These are phyloP conservation scores for Brachypalpus laphriformis DNA, from an alignment of 2,888 invertebrate genomes.

Conservation along the genomic window DNA sequence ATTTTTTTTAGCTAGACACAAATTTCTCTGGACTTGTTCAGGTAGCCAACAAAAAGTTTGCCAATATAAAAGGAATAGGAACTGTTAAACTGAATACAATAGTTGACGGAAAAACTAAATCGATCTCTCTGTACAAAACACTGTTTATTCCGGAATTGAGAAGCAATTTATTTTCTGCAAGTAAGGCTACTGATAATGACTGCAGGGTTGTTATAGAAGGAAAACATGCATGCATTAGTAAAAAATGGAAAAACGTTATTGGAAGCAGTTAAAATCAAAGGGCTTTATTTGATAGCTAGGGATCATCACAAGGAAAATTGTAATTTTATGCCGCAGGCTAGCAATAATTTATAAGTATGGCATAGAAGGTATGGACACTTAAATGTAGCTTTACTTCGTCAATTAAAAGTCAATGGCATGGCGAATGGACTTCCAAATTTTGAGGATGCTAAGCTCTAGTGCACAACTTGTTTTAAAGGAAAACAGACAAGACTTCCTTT, in stretches of 20 bases:
- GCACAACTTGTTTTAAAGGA: not conserved
- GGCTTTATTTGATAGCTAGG: conserved; percentile 1
- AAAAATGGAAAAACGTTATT: not conserved
- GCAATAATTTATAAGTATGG: conserved; percentile 13
- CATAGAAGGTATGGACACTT: conserved; percentile 4
- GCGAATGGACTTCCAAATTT: conserved; percentile 11
- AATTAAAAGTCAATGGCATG: conserved; percentile 12
- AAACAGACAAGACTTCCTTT: conserved; percentile 6
- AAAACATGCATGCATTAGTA: too few relatives aligned
- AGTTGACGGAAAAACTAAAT: not conserved
- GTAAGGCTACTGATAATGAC: conserved; percentile 10
- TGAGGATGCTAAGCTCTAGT: not conserved
- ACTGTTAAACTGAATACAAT: conserved; percentile 8
- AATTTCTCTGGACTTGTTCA: not conserved
- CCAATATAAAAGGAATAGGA: conserved; percentile 8
- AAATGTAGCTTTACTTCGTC: conserved; percentile 20
- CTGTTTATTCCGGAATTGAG: conserved; percentile 3
- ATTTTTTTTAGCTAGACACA: too few relatives aligned
- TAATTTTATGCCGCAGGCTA: conserved; percentile 2
- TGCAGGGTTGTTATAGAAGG: not conserved
- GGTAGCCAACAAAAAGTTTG: conserved; percentile 18
- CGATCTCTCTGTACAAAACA: not conserved
- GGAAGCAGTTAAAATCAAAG: conserved; percentile 2
- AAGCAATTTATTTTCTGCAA: not conserved
- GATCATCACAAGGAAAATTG: not conserved